These are phyloP conservation scores for Drosophila aff. DNA, from an alignment of 1,140 invertebrate genomes.

Conservation along the genomic window DNA sequence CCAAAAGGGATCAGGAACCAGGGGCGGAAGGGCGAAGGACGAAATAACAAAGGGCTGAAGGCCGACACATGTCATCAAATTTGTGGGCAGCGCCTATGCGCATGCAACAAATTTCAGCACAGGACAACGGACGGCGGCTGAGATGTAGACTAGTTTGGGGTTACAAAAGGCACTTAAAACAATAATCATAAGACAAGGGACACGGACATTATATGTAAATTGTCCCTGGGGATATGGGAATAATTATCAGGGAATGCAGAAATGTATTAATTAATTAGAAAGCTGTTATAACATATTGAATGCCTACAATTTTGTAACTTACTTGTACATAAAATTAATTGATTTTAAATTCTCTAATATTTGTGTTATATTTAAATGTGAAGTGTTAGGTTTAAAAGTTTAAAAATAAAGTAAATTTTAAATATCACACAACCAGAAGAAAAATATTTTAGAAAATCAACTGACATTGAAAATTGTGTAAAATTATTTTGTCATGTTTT, in stretches of 20 bases:
- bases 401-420: no score
- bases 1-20: slow-evolving; percentile 1
- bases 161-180: slow-evolving; percentile 7
- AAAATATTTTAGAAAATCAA: no score
- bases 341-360: no score
- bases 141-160: slow-evolving; percentile 3
- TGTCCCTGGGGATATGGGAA: background rate
- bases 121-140: background rate
- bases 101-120: slow-evolving; percentile 38
- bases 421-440: no score
- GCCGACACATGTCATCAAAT: slow-evolving; percentile 49
- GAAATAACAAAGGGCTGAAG: background rate
- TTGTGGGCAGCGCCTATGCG: slow-evolving; percentile 55
- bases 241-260: no score
- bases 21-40: background rate
- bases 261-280: background rate
- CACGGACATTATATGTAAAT: background rate
- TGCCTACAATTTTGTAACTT: no score
- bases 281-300: background rate
- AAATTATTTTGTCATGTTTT: no score
- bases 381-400: no score
- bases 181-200: background rate
- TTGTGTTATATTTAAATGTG: no score
- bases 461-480: no score
- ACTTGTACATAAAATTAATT: no score